Percentiles rank a stretch among this genome's conserved stretches.
Conservation (phyloP, 2,113 vertebrate species). For the Synodontis membranacea region DNA sequence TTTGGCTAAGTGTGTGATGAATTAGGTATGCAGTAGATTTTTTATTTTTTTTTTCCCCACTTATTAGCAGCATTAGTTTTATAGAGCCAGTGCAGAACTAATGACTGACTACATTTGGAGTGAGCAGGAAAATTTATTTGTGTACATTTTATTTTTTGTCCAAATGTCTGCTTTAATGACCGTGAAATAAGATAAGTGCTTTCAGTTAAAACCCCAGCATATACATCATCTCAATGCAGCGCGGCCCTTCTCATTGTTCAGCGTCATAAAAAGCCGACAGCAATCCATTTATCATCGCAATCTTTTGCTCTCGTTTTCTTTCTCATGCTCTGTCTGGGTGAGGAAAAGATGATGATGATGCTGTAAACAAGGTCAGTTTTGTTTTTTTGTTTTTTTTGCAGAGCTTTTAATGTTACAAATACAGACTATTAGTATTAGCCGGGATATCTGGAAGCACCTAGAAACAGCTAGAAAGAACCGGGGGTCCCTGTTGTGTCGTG, state of each 20-base stretch:
- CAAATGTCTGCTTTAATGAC: not conserved
- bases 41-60: too few species aligned
- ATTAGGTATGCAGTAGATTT: not conserved
- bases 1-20: not conserved
- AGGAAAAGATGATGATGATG: not conserved
- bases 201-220: not conserved
- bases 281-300: constrained; percentile 20
- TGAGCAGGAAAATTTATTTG: too few species aligned
- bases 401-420: not conserved
- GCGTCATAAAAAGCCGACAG: constrained; percentile 25
- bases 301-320: not conserved
- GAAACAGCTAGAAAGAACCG: not conserved
- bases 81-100: not conserved
- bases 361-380: constrained; percentile 14
- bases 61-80: not conserved
- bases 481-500: constrained; percentile 12
- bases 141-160: not conserved
- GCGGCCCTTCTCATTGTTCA: not conserved
- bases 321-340: not conserved
- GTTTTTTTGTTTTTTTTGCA: too few species aligned
- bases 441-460: not conserved
- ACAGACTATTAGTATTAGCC: not conserved
- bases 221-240: not conserved
- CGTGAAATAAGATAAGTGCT: not conserved
- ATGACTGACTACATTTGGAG: not conserved